phyloP scores from a whole-genome alignment of 1,140 invertebrate genomes.

The Drosophila subobscura region DNA sequence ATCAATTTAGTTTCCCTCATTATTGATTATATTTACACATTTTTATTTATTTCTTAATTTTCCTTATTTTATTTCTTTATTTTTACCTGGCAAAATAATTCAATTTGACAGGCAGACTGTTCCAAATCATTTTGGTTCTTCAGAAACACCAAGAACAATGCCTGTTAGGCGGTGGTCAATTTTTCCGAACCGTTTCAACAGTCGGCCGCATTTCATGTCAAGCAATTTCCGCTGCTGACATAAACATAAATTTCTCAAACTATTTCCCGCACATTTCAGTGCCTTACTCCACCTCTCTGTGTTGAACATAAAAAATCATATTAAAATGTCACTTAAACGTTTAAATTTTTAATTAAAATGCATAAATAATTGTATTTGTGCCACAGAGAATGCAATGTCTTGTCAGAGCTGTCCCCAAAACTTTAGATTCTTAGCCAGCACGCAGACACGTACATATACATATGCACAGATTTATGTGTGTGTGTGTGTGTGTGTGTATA shows the following conservation, averaged over 20 bases:
- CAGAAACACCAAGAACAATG: no score
- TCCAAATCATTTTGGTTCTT: constrained; percentile 25
- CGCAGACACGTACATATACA: constrained; percentile 13
- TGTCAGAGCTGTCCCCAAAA: constrained; percentile 25
- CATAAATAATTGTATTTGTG: constrained; percentile 72
- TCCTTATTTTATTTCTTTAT: no score
- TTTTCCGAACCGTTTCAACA: no score
- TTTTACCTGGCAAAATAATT: no score
- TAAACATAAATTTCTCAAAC: constrained; percentile 45
- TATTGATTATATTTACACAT: no score
- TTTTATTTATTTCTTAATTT: no score
- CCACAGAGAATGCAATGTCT: constrained; percentile 53
- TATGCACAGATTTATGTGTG: not conserved
- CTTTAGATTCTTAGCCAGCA: constrained; percentile 20
- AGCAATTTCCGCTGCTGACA: constrained; percentile 55
- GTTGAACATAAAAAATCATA: constrained; percentile 62
- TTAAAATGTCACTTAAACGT: constrained; percentile 78
- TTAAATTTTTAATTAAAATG: constrained; percentile 78
- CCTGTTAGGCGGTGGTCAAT: no score
- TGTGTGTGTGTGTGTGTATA: constrained; percentile 2
- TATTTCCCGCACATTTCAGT: constrained; percentile 52
- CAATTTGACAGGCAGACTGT: no score
- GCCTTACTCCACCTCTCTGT: not conserved
- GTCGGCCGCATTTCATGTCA: constrained; percentile 52
- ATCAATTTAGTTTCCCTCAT: constrained; percentile 20